Conservation (phyloP, 2,888 invertebrate species). For the Agrotis ipsilon region DNA sequence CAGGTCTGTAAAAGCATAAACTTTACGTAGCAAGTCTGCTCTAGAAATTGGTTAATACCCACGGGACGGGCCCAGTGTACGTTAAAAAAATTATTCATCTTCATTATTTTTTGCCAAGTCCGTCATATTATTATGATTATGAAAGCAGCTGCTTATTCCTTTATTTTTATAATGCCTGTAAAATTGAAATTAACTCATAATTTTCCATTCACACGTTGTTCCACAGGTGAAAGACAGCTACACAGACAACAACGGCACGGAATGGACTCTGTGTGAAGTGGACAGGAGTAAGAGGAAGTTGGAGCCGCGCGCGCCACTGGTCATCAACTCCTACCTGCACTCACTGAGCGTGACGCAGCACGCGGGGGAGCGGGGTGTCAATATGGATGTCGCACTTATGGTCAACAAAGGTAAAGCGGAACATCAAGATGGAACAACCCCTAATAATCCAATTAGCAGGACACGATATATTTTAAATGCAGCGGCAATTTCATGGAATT, state of each 20-base stretch:
- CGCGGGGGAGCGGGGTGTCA: conserved; percentile 82
- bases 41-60: not conserved
- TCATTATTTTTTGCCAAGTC: too few relatives aligned
- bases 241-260: conserved; percentile 93
- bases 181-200: not conserved
- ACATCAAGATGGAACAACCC: not conserved
- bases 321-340: conserved; percentile 93
- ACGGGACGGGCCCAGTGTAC: too few relatives aligned
- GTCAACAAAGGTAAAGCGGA: conserved; percentile 89
- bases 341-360: conserved; percentile 92
- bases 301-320: conserved; percentile 79
- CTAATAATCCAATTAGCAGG: not conserved
- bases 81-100: too few relatives aligned
- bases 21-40: not conserved
- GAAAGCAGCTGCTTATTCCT: not conserved
- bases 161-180: not conserved
- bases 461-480: too few relatives aligned
- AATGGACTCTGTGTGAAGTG: conserved; percentile 92
- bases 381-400: conserved; percentile 92
- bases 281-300: conserved; percentile 75
- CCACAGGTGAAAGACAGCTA: conserved; percentile 92
- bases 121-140: not conserved
- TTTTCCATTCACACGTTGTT: not conserved
- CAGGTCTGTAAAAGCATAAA: conserved; percentile 79
- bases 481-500: not conserved